Evolutionary conservation across 2,113 vertebrate species (phyloP), one percentile per base, ranked within the genome.

Genomic region (Mobula birostris): DNA sequence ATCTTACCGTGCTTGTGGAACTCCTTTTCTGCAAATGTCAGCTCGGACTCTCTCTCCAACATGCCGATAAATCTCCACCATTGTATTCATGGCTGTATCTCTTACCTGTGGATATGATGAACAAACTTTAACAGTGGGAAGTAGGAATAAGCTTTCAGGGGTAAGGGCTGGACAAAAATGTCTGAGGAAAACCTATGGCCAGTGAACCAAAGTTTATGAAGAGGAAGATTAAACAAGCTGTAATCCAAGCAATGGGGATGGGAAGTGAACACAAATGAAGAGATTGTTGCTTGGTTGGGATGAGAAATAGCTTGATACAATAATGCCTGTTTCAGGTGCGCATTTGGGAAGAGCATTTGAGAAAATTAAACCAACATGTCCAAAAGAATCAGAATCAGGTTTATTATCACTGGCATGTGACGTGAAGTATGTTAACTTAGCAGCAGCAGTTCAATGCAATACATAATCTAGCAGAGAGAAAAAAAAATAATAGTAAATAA

Each of bases 51-150:
- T 97, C 94, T 99, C 98, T 94, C 98, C 98, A 56, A 99, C 97
- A 94, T 99, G 97, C 94, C 98, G 98, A 95, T 99, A 99, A 95
- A 99, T 97, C 94, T 99, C 98, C 96, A 99, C 98, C 94, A 98
- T 94, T 2, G 98, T 95, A 79, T 96, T 95, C 94, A 98, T 95
- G 94, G 98, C 97, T 94, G 98, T 97, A 95, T 99, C 98, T 95
- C 98, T 98, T 95, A 99, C 98, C 98, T 99, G 96, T 61, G 94
- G 96, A 95, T 5, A 5, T 56, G 91, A 24, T 63, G 4, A 1
- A 8, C 12, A 93, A 79, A 66, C 17, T 76, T 48, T 48, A 48
- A 48, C 48, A 48, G 48, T 48, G 24, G 83, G 21, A 48, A 19
- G 0, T 8, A 40, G 21, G 82, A 15, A 2, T 32, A 36, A 48